Base-by-base conservation (phyloP, 2,797 vertebrate species). In the Epinephelus awoara region DNA sequence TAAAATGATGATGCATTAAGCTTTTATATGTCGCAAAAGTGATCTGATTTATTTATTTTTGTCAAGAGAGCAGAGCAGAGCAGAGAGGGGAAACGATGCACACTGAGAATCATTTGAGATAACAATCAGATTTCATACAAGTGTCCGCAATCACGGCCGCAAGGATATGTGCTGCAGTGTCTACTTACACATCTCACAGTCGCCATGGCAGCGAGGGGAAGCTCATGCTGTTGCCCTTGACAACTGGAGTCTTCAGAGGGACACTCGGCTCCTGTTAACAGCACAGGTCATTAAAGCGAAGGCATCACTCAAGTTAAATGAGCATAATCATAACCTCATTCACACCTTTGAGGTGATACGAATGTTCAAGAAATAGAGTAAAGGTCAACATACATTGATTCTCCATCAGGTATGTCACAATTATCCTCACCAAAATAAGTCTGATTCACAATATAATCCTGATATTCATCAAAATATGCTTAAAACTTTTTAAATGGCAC, bases 1-100 rank as follows among this genome's bases (percentile, higher is more conserved):
- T 96, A 97, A 97, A 96, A 94, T 84, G 77, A 93, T 64, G 79
- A 94, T 94, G 93, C 94, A 95, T 95, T 93, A 96, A 95, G 94
- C 93, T 96, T 94, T 92, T 85, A 92, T 71, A 91, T 72, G 83
- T 92, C 92, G 91, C 77, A 77, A 47, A 38, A 40, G 72, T 59
- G 50, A 72, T 65, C 51, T 69, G 44, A 46, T 89, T 83, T 73
- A 44, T 61, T 71, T 66, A 34, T 57, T 0, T 0, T 51, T 6
- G 6, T 9, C 3, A 44, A 55, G 9, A 49, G 19, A 19, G 27
- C 3, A 51, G 54, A 47, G 46, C 40, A 12, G 40, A 42, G 46
- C n/a, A 40, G 17, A 27, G 19, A 19, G 14, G 11, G 7, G 3
- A 58, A 57, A 59, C 3, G 10, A 47, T 3, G 14, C 21, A 52